These are phyloP conservation scores for Pollicipes pollicipes DNA, from an alignment of 1,140 invertebrate species.

Conservation along the genomic window DNA sequence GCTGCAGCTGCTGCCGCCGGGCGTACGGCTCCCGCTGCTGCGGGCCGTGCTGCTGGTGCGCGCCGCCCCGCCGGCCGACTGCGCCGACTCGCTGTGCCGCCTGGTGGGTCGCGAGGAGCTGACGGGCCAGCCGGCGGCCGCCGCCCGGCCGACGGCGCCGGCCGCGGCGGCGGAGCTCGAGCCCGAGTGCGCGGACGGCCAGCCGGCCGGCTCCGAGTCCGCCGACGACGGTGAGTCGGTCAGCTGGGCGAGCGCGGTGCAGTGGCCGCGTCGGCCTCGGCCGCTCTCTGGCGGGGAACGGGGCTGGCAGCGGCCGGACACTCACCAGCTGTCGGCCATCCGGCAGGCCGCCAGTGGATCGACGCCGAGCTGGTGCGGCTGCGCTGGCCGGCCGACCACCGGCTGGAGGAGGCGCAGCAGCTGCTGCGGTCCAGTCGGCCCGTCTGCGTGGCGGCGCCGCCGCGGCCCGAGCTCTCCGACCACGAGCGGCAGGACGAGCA, in stretches of 20 bases:
- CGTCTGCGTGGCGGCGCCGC: slow-evolving; percentile 61
- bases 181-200: slow-evolving; percentile 18
- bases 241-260: slow-evolving; percentile 20
- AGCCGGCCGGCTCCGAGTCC: slow-evolving; percentile 16
- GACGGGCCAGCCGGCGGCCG: slow-evolving; percentile 15
- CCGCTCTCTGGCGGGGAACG: too few relatives aligned
- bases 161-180: slow-evolving; percentile 20
- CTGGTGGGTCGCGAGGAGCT: slow-evolving; percentile 5
- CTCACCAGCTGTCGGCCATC: not conserved
- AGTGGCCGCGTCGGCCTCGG: too few relatives aligned
- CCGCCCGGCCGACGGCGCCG: slow-evolving; percentile 29
- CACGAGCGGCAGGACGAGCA: slow-evolving; percentile 96
- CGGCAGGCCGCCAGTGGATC: slow-evolving; percentile 40
- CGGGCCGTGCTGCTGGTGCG: slow-evolving; percentile 1
- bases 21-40: not conserved
- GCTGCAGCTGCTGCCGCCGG: not conserved
- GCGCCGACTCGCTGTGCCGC: not conserved
- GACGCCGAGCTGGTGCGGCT: slow-evolving; percentile 41
- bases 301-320: too few relatives aligned
- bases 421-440: slow-evolving; percentile 76
- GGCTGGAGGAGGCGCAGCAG: slow-evolving; percentile 64
- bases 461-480: slow-evolving; percentile 81
- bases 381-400: slow-evolving; percentile 47
- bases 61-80: not conserved
- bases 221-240: slow-evolving; percentile 18